Evolutionary conservation across 2,113 vertebrate genomes (phyloP), one percentile per base, ranked within the genome.

Genomic region (Sylvilagus bachmani): DNA sequence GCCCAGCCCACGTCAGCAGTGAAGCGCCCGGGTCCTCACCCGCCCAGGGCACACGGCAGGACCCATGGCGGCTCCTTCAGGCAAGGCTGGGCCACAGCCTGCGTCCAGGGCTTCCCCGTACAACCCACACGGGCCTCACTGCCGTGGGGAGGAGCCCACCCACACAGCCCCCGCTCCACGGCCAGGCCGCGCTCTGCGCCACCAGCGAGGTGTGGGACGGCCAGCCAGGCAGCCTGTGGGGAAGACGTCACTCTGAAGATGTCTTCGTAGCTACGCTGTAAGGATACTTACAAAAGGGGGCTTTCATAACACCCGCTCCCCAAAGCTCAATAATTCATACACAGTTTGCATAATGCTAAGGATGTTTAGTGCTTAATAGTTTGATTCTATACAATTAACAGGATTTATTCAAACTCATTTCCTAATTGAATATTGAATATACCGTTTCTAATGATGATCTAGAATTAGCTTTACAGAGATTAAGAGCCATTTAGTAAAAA

Each of bases 181-280:
- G n/a, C n/a, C n/a, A n/a, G n/a, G n/a, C n/a, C n/a, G n/a, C 38
- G 38, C 38, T 44, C 38, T 44, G 38, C 6, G 38, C 38, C 38
- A 5, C 38, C 38, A 44, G 38, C 38, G 38, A 44, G 55, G 55
- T 16, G 19, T 16, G 14, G 55, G 55, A n/a, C 3, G 1, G 64
- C 31, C 0, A 0, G 5, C 14, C 22, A 3, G 10, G 25, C 70
- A 13, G 27, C 21, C 5, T 27, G n/a, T 13, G 36, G 0, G 0
- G 29, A 31, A 25, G 12, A 51, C 22, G 33, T 38, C 16, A 10
- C 49, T 14, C 16, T 36, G 61, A 94, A 55, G 1, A 6, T 22
- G 78, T 8, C 17, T 49, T 80, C 44, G 4, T 1, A 31, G 33
- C 19, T 36, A 66, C 0, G 11, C 36, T 10, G 10, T 29, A 81